Conservation (phyloP, 2,888 invertebrate species). For the Tupiocoris notatus region DNA sequence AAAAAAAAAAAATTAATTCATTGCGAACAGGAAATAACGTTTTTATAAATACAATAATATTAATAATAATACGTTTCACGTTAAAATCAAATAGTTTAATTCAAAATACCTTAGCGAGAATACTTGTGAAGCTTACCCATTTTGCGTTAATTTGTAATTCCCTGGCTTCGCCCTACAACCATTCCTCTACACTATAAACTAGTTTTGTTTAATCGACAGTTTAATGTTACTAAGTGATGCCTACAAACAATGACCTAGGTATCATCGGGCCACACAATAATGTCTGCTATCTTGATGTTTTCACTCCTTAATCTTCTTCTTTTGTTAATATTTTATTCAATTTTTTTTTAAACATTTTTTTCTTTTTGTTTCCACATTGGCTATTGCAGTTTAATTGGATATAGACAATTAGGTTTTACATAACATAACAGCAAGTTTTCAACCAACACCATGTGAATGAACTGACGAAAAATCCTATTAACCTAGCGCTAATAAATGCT, state of each 20-base stretch:
- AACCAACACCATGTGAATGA: constrained; percentile 40
- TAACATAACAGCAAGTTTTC: constrained; percentile 18
- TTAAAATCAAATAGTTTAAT: too few species aligned
- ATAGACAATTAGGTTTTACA: not conserved
- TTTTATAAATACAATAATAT: too few species aligned
- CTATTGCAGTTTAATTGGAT: not conserved
- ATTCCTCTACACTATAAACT: constrained; percentile 27
- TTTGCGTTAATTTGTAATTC: too few species aligned
- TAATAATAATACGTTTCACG: too few species aligned
- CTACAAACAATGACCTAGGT: constrained; percentile 28
- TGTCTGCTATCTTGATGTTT: not conserved
- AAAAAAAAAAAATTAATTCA: too few species aligned
- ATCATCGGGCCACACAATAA: not conserved
- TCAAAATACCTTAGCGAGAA: too few species aligned
- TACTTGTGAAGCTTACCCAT: too few species aligned
- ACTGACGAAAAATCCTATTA: constrained; percentile 15
- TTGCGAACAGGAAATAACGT: too few species aligned
- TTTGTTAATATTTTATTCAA: not conserved
- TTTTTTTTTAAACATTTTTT: not conserved
- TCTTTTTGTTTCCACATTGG: not conserved
- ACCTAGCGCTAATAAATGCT: constrained; percentile 38
- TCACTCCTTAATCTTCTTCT: not conserved
- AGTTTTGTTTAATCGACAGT: constrained; percentile 34
- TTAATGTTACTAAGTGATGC: constrained; percentile 29
- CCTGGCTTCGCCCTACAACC: not conserved